These are phyloP conservation scores for Cosmopolites sordidus DNA, from an alignment of 2,888 invertebrate genomes.

Conservation along the genomic window DNA sequence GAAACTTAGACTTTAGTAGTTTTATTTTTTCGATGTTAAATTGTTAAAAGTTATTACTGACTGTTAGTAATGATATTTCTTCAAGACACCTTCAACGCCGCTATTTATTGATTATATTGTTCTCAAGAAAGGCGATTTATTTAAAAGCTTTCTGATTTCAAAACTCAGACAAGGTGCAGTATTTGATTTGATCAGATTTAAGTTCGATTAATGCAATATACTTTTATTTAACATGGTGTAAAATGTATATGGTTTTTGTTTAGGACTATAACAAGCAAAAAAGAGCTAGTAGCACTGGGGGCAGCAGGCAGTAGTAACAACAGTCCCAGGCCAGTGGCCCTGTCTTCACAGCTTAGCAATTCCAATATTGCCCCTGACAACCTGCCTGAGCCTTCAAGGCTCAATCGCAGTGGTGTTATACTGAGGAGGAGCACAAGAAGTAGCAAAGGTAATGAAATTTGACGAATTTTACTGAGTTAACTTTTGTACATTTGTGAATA, in stretches of 20 bases:
- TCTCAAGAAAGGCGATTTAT: no score
- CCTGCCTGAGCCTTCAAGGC: slow-evolving; percentile 52
- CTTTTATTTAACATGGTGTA: not conserved
- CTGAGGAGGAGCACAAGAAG: slow-evolving; percentile 52
- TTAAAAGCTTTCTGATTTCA: no score
- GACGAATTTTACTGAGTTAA: slow-evolving; percentile 1
- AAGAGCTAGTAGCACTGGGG: slow-evolving; percentile 54
- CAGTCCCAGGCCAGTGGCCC: slow-evolving; percentile 40
- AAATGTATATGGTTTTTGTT: not conserved
- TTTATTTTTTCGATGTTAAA: no score
- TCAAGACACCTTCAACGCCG: no score
- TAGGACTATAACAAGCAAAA: slow-evolving; percentile 25
- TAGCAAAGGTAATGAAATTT: slow-evolving; percentile 50
- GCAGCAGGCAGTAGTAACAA: slow-evolving; percentile 51
- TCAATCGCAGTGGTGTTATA: slow-evolving; percentile 52
- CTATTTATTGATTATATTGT: no score
- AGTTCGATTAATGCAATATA: no score
- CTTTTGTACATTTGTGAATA: no score
- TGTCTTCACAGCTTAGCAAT: slow-evolving; percentile 25
- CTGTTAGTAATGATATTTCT: no score
- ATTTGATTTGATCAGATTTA: no score
- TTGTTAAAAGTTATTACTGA: no score
- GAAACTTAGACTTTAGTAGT: no score
- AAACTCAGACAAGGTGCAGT: no score
- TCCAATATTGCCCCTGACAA: slow-evolving; percentile 32